Conservation (phyloP, 2,888 invertebrate genomes). For the Sclerodermus sp. region DNA sequence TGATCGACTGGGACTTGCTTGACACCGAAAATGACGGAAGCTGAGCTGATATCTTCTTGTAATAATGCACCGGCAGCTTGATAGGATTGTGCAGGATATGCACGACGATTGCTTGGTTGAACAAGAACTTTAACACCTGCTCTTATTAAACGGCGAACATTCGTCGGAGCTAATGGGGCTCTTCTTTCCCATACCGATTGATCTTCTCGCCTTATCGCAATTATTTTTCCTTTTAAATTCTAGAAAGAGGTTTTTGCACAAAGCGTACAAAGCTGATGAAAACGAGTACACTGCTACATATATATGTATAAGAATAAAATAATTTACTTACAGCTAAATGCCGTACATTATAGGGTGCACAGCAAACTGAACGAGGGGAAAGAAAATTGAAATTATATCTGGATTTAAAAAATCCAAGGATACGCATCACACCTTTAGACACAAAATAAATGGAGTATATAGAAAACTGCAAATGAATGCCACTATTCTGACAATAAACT, state of each 20-base stretch:
- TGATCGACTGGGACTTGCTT: constrained; percentile 93
- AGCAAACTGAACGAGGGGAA: constrained; percentile 5
- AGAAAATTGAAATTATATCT: constrained; percentile 20
- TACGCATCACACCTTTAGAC: constrained; percentile 27
- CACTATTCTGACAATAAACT: too few relatives aligned
- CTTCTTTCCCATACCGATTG: constrained; percentile 95
- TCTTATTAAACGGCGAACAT: constrained; percentile 85
- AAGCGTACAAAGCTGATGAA: too few relatives aligned
- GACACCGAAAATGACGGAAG: constrained; percentile 95
- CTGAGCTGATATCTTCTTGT: constrained; percentile 95
- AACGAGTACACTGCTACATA: too few relatives aligned
- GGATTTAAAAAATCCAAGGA: constrained; percentile 24
- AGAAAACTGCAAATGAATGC: too few relatives aligned
- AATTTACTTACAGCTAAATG: constrained; percentile 30
- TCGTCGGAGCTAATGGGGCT: constrained; percentile 90
- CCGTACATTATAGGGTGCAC: constrained; percentile 11
- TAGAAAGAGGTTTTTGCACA: too few relatives aligned
- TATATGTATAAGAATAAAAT: constrained; percentile 5
- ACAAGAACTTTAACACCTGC: constrained; percentile 93
- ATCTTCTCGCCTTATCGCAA: constrained; percentile 88
- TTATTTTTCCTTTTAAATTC: constrained; percentile 67
- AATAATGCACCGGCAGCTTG: constrained; percentile 89
- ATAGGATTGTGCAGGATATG: constrained; percentile 97
- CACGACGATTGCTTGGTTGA: constrained; percentile 95
- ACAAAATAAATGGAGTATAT: neutral